Evolutionary conservation across 1,140 invertebrate species (phyloP).

Genomic region (Drosophila kikkawai): DNA sequence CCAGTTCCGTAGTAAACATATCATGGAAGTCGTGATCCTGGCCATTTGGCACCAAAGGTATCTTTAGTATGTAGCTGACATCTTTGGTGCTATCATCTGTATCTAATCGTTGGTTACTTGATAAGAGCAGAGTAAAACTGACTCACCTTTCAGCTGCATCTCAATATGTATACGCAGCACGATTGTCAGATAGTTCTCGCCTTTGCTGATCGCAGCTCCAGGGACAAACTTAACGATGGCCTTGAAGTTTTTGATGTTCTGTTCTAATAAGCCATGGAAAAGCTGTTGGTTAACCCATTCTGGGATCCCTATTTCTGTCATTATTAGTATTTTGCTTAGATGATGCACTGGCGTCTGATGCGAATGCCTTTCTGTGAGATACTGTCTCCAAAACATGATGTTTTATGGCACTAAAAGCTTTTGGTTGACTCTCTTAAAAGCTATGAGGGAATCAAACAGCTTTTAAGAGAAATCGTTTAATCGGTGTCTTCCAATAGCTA

Average conservation of each 20-base stretch:
- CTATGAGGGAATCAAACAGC: not conserved
- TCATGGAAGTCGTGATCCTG: constrained; percentile 60
- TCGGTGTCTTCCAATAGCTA: not conserved
- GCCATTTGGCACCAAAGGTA: constrained; percentile 58
- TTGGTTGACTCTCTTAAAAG: constrained; percentile 5
- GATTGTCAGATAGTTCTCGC: constrained; percentile 74
- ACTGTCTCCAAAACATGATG: constrained; percentile 12
- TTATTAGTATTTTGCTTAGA: constrained; percentile 6
- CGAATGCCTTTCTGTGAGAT: not conserved
- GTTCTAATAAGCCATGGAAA: constrained; percentile 80
- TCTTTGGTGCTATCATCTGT: constrained; percentile 52
- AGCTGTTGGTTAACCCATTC: constrained; percentile 85
- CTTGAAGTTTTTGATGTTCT: constrained; percentile 70
- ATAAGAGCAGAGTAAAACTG: not conserved
- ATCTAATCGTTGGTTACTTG: constrained; percentile 3
- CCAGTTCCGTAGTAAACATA: constrained; percentile 50
- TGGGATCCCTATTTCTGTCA: constrained; percentile 46
- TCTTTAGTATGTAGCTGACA: constrained; percentile 66
- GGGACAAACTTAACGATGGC: constrained; percentile 50
- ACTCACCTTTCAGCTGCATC: constrained; percentile 61
- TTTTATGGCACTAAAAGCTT: constrained; percentile 22
- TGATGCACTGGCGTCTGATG: constrained; percentile 11
- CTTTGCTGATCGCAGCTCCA: constrained; percentile 54
- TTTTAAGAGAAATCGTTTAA: constrained; percentile 3
- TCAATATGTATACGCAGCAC: constrained; percentile 64